Conservation (phyloP, 1,140 invertebrate genomes). For the Eufriesea mexicana region DNA sequence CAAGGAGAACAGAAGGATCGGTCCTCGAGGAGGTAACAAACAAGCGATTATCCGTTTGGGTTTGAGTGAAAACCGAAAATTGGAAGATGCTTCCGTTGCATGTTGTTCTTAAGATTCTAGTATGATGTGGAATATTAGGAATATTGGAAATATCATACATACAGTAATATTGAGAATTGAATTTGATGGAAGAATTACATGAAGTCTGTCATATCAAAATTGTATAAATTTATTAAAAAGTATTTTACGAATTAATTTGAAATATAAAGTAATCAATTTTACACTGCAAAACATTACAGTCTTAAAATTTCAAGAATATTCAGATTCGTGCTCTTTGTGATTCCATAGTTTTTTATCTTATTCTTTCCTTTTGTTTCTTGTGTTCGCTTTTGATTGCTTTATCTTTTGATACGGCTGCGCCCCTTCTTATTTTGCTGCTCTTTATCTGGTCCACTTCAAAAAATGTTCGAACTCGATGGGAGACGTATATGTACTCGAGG, state of each 20-base stretch:
- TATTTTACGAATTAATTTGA: no score
- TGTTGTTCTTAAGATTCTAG: not conserved
- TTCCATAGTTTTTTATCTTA: not conserved
- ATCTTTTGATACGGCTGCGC: constrained; percentile 11
- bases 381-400: not conserved
- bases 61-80: constrained; percentile 26
- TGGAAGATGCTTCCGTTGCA: constrained; percentile 9
- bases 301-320: not conserved
- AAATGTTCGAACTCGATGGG: constrained; percentile 15
- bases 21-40: constrained; percentile 57
- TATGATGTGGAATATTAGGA: no score
- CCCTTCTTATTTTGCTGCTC: not conserved
- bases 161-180: not conserved
- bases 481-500: constrained; percentile 23
- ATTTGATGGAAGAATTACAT: not conserved
- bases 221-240: no score
- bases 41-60: constrained; percentile 70
- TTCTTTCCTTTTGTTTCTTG: not conserved
- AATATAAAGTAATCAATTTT: not conserved
- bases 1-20: not conserved
- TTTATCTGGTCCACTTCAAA: constrained; percentile 7
- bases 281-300: not conserved
- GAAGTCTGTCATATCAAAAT: no score
- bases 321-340: not conserved
- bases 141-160: no score